phyloP scores from a whole-genome alignment of 1,140 invertebrate genomes.

The Tetragnatha versicolor region DNA sequence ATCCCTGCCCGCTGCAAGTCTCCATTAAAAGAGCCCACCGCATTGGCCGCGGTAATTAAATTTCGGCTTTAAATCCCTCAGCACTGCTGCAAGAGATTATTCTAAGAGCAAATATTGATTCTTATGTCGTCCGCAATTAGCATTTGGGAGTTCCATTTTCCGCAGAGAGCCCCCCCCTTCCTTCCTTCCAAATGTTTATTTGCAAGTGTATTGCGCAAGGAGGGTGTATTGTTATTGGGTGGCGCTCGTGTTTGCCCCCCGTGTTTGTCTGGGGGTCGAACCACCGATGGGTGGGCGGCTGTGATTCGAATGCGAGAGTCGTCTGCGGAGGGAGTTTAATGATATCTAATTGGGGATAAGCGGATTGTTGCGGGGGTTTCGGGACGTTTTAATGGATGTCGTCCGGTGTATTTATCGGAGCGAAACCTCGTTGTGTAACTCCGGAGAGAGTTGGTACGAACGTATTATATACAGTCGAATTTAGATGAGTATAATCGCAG shows the following conservation, averaged over 20 bases:
- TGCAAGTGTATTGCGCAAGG: slow-evolving; percentile 14
- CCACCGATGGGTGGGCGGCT: not conserved
- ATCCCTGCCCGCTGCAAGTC: slow-evolving; percentile 21
- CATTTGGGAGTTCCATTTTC: slow-evolving; percentile 50
- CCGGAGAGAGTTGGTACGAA: too few relatives aligned
- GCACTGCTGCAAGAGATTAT: slow-evolving; percentile 36
- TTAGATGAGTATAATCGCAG: too few relatives aligned
- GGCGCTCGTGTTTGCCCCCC: not conserved
- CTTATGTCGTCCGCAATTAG: slow-evolving; percentile 53
- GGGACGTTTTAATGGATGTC: too few relatives aligned
- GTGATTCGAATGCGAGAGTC: not conserved
- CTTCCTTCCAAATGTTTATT: slow-evolving; percentile 32
- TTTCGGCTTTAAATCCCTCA: slow-evolving; percentile 51
- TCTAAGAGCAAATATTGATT: slow-evolving; percentile 54
- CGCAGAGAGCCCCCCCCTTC: not conserved
- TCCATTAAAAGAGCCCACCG: slow-evolving; percentile 34
- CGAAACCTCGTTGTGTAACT: too few relatives aligned
- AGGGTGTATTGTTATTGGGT: slow-evolving; percentile 14
- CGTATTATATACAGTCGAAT: too few relatives aligned
- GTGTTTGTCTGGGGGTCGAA: not conserved
- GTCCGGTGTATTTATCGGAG: too few relatives aligned
- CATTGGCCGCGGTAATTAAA: slow-evolving; percentile 47
- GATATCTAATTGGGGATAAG: too few relatives aligned
- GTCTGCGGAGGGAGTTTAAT: too few relatives aligned
- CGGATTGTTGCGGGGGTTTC: too few relatives aligned